Evolutionary conservation across 2,797 vertebrate genomes (phyloP).

Genomic region (Neosilurus hyrtlii): DNA sequence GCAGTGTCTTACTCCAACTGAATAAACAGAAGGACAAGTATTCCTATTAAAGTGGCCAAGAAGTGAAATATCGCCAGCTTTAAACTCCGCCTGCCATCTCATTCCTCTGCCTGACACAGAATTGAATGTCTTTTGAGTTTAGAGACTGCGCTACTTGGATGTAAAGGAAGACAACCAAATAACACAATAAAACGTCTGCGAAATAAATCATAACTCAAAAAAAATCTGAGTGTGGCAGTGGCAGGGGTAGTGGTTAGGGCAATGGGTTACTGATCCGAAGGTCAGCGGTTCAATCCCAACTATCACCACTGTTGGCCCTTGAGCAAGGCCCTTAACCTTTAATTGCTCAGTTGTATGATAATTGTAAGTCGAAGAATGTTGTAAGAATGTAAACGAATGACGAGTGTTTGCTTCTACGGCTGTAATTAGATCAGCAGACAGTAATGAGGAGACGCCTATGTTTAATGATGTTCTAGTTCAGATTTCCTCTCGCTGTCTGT

Average conservation of each 20-base stretch:
- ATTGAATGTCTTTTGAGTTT: not conserved
- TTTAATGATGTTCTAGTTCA: slow-evolving; percentile 39
- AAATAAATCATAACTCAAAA: slow-evolving; percentile 40
- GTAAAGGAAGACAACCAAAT: not conserved
- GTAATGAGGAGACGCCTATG: slow-evolving; percentile 32
- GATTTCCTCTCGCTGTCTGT: slow-evolving; percentile 9
- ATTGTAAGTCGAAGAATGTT: too few species aligned
- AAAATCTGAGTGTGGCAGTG: too few species aligned
- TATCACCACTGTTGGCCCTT: too few species aligned
- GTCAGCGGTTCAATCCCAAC: too few species aligned
- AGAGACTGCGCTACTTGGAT: not conserved
- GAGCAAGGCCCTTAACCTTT: too few species aligned
- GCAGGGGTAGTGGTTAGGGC: too few species aligned
- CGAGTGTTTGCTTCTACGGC: slow-evolving; percentile 26
- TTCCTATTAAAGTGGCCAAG: not conserved
- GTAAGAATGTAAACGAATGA: too few species aligned
- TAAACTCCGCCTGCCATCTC: not conserved
- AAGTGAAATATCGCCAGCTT: not conserved
- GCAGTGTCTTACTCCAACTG: not conserved
- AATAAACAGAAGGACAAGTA: not conserved
- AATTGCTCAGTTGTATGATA: too few species aligned
- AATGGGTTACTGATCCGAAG: too few species aligned
- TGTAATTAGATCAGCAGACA: slow-evolving; percentile 31
- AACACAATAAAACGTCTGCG: slow-evolving; percentile 16
- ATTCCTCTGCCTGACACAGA: not conserved